These are phyloP conservation scores for Chlamydotis undulata DNA, from an alignment of 2,113 vertebrate species.

Conservation along the genomic window DNA sequence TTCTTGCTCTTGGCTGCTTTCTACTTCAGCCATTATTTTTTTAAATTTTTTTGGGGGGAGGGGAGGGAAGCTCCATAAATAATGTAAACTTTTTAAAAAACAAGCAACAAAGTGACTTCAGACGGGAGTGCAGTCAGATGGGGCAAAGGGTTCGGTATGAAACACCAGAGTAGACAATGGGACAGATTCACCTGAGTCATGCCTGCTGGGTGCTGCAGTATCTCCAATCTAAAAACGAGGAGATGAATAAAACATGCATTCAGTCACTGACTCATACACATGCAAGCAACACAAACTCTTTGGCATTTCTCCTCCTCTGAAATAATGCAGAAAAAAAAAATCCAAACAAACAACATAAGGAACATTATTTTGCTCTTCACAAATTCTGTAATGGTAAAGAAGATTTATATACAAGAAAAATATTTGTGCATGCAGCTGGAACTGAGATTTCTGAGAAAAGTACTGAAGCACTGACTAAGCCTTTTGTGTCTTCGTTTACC, in stretches of 20 bases:
- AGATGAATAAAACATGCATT: conserved; percentile 26
- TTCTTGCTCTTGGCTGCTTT: neutral
- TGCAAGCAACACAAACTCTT: neutral
- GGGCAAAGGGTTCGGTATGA: neutral
- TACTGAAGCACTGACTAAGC: neutral
- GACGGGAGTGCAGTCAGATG: neutral
- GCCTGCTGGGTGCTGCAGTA: neutral
- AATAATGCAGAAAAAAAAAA: neutral
- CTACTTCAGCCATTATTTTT: neutral
- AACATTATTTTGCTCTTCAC: neutral
- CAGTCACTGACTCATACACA: neutral
- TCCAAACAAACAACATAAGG: neutral
- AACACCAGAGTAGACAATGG: neutral
- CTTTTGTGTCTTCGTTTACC: neutral
- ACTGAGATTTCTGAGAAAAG: neutral
- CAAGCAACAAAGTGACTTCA: neutral
- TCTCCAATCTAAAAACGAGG: neutral
- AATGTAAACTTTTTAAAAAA: neutral
- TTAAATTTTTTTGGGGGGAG: neutral
- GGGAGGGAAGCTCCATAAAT: neutral
- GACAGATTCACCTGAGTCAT: neutral
- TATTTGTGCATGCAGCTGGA: neutral
- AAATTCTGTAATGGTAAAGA: neutral
- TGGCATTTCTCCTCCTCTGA: neutral
- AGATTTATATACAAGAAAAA: neutral